These are phyloP conservation scores for Caenorhabditis panamensis DNA, from an alignment of 2,888 invertebrate species.

Conservation along the genomic window DNA sequence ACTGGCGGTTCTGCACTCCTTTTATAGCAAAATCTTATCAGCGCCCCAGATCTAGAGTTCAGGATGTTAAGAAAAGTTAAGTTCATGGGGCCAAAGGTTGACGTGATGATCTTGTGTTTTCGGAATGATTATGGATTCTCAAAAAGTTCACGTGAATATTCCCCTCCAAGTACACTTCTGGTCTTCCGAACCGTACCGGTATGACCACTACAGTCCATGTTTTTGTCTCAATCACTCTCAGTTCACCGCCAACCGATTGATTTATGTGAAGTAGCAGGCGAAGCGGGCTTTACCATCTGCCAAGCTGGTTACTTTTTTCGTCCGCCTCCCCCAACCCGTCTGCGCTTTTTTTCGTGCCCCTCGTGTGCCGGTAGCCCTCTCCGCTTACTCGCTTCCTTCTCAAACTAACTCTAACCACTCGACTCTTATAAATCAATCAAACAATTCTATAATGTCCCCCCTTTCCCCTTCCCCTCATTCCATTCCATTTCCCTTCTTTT, in stretches of 20 bases:
- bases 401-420: conserved; percentile 48
- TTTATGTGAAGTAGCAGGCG: conserved; percentile 46
- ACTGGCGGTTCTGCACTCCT: too few relatives aligned
- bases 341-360: conserved; percentile 49
- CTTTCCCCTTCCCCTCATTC: not conserved
- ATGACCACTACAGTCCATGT: conserved; percentile 19
- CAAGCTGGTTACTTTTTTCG: conserved; percentile 51
- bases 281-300: conserved; percentile 41
- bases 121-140: too few relatives aligned
- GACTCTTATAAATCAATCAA: conserved; percentile 55
- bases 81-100: too few relatives aligned
- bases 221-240: conserved; percentile 1
- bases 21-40: too few relatives aligned
- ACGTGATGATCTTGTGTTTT: too few relatives aligned
- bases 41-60: too few relatives aligned
- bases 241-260: conserved; percentile 18
- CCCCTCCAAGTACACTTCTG: not conserved
- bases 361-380: not conserved
- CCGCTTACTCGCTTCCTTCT: conserved; percentile 16
- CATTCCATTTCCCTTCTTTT: not conserved
- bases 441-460: conserved; percentile 28
- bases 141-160: too few relatives aligned
- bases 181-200: not conserved
- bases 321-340: conserved; percentile 6
- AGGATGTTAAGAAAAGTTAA: too few relatives aligned